phyloP scores from a whole-genome alignment of 37 sponge, comb jelly and placozoan genomes.

The Crambe crambe region DNA sequence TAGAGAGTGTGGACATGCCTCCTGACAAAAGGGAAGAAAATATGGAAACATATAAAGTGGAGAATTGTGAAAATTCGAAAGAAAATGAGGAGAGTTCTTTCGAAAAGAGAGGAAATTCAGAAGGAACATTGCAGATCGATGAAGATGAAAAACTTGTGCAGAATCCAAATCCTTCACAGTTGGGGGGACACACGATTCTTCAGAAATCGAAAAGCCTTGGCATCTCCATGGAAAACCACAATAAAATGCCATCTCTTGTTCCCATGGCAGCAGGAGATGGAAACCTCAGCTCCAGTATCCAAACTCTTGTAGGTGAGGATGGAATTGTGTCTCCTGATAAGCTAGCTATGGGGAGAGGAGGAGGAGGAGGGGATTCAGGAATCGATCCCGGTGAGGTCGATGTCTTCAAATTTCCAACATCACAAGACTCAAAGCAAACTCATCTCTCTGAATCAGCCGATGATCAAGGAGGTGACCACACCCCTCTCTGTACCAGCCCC shows the following conservation, averaged over 20 bases:
- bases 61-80: background rate
- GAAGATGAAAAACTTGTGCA: background rate
- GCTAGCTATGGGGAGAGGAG: background rate
- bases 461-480: background rate
- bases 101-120: background rate
- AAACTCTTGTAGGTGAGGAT: slow-evolving; percentile 7
- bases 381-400: slow-evolving; percentile 56
- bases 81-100: background rate
- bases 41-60: background rate
- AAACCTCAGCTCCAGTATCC: slow-evolving; percentile 10
- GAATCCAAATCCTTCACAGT: background rate
- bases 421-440: background rate
- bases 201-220: background rate
- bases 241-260: background rate
- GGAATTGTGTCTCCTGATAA: background rate
- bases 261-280: background rate
- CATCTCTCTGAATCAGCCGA: background rate
- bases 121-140: background rate
- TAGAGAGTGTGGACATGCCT: background rate
- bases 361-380: slow-evolving; percentile 49
- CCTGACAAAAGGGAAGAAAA: background rate
- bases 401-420: slow-evolving; percentile 16
- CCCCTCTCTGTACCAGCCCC: slow-evolving; percentile 8
- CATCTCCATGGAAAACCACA: background rate
- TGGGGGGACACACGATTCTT: background rate